Evolutionary conservation across 2,888 invertebrate genomes (phyloP).

Genomic region (Meta bourneti): DNA sequence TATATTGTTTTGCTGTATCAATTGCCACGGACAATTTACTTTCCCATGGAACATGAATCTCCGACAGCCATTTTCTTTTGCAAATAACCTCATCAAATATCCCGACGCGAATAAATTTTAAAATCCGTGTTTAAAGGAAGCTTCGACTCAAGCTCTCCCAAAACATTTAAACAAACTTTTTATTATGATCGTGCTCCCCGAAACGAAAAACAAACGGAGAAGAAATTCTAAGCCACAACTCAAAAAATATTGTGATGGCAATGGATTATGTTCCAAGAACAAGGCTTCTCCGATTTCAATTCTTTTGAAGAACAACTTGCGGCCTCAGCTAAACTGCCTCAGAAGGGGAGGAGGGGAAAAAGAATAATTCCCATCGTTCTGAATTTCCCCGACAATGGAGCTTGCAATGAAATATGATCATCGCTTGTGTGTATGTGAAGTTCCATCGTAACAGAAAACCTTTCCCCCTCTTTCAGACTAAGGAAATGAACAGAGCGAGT

Average conservation of each 20-base stretch:
- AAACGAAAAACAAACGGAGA: background rate
- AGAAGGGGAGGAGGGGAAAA: constrained; percentile 17
- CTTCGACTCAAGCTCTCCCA: no score
- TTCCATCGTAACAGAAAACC: constrained; percentile 20
- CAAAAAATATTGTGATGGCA: constrained; percentile 8
- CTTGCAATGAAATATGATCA: constrained; percentile 45
- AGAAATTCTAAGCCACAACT: background rate
- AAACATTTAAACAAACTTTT: background rate
- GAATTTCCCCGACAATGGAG: constrained; percentile 32
- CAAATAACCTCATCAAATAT: background rate
- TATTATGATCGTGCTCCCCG: background rate
- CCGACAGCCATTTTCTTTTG: background rate
- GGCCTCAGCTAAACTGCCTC: background rate
- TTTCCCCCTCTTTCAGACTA: background rate
- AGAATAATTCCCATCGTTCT: constrained; percentile 13
- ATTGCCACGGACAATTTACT: no score
- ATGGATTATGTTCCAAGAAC: constrained; percentile 19
- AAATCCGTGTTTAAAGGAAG: background rate
- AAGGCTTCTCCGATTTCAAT: constrained; percentile 34
- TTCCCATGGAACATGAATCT: no score
- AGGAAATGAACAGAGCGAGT: background rate
- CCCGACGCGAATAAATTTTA: background rate
- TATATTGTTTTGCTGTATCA: no score
- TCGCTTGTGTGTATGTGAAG: background rate
- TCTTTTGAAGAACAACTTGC: constrained; percentile 27